Base-by-base conservation (phyloP, 1,140 invertebrate species). In the Xylocopa sonorina region DNA sequence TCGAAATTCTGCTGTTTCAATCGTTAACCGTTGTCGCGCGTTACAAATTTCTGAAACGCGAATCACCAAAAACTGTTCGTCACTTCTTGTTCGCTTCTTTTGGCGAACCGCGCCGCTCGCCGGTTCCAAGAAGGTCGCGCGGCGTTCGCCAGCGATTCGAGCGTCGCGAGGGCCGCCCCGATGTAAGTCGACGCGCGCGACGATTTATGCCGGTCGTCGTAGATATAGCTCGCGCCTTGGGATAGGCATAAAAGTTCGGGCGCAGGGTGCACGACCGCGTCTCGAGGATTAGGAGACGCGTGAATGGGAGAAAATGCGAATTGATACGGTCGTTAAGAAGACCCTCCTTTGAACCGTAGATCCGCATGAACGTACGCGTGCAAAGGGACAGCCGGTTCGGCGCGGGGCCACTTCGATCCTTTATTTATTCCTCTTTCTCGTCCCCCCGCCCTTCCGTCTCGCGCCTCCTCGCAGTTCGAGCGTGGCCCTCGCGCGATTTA, bases 301-400 rank as follows among this genome's bases (percentile, higher is more conserved):
- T 87, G 82, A 88, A 89, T 89, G 68, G 88, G 64, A 87, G 85
- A 87, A 88, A 89, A 89, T 89, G 79, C 85, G 87, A 89, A 89
- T 88, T 89, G 88, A 89, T 89, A 88, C 85, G 84, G 87, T 88
- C 88, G 84, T 88, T 89, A 87, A 88, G 85, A 87, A 81, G 82
- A 85, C 80, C 73, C 75, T 80, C 79, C 84, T 88, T 88, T 84
- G 76, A 87, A 68, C 41, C 67, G 27, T 62, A 62, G 76, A 73
- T 68, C 75, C 76, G 58, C 58, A 46, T 73, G 48, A 73, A 76
- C 58, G 62, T 77, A 68, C 79, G 62, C 50, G 53, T 55, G 76
- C 66, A 73, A 63, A 82, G 72, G 63, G 69, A 48, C 69, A 80
- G 57, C n/a, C 41, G 38, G 34, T 38, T 69, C 18, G 60, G 48